These are phyloP conservation scores for Vesta saturnalis DNA, from an alignment of 2,888 invertebrate genomes.

Conservation along the genomic window DNA sequence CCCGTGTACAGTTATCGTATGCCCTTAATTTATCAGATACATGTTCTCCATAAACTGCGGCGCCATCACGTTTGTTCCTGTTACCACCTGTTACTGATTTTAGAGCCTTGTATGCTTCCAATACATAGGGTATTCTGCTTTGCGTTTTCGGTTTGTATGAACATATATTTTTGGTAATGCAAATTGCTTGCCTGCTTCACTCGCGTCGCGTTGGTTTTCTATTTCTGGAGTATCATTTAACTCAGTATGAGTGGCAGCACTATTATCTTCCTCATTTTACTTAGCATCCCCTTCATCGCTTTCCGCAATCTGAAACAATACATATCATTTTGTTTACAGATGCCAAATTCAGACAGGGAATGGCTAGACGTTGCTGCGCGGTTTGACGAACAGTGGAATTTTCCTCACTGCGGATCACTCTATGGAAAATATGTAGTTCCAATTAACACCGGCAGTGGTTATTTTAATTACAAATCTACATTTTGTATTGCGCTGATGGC, in stretches of 20 bases:
- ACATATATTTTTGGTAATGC: background rate
- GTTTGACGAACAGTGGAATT: background rate
- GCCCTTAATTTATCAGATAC: background rate
- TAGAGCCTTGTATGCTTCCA: background rate
- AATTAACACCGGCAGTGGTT: background rate
- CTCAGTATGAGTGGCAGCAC: background rate
- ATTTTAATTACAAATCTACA: background rate
- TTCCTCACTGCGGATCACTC: background rate
- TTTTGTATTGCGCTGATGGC: background rate
- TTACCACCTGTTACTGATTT: background rate
- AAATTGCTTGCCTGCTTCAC: background rate
- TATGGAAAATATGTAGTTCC: background rate
- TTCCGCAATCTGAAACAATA: background rate
- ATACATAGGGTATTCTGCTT: background rate
- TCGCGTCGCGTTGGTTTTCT: background rate
- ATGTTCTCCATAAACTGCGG: background rate
- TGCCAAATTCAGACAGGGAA: background rate
- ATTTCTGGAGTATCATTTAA: too few species aligned
- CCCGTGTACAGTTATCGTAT: background rate
- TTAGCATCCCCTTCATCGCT: background rate
- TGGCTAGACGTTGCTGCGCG: background rate
- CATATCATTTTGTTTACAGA: background rate
- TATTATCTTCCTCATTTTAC: background rate
- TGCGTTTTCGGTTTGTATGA: background rate
- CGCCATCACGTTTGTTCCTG: too few species aligned